Base-by-base conservation (phyloP, 2,888 invertebrate genomes). In the Athrips mouffetella region DNA sequence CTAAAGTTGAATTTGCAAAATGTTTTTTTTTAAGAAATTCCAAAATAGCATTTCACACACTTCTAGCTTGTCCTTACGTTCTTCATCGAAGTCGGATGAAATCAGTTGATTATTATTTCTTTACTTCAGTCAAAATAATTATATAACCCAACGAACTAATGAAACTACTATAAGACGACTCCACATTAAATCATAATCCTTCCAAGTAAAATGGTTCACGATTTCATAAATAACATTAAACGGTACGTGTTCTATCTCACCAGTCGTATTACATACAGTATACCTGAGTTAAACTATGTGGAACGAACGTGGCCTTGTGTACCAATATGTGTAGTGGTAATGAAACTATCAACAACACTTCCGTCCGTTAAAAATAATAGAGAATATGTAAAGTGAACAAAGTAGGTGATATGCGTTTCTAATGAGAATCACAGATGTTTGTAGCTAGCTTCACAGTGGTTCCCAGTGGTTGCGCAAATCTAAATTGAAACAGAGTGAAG, bases 281-380 rank as follows among this genome's bases (percentile, higher is more conserved):
- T n/a, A 37, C 37, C 37, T 21, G 37, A 21, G 21, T 37, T n/a
- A n/a, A 21, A 37, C 37, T 21, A 11, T 18, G 21, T 20, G 37
- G 21, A 37, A 37, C 37, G 37, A 37, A n/a, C 16, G 21, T 11
- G 37, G 21, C 37, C 37, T 37, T 37, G 37, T 21, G 37, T 6
- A 18, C 21, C 21, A 37, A 37, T 37, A n/a, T n/a, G n/a, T n/a
- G 37, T 21, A 20, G 21, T 37, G 37, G 37, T 18, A 37, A 37
- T 37, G 37, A 37, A 37, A 37, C 37, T 37, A 37, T 37, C 21
- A 37, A 37, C 20, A 21, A 15, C n/a, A 27, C 7, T 27, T 27
- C 27, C 27, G 27, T 27, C 27, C 27, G 27, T 27, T 8, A 27
- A n/a, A 27, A 27, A 27, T 10, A 5, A 10, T 10, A 5, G n/a